Evolutionary conservation across 1,140 invertebrate genomes (phyloP).

Genomic region (Spodoptera frugiperda): DNA sequence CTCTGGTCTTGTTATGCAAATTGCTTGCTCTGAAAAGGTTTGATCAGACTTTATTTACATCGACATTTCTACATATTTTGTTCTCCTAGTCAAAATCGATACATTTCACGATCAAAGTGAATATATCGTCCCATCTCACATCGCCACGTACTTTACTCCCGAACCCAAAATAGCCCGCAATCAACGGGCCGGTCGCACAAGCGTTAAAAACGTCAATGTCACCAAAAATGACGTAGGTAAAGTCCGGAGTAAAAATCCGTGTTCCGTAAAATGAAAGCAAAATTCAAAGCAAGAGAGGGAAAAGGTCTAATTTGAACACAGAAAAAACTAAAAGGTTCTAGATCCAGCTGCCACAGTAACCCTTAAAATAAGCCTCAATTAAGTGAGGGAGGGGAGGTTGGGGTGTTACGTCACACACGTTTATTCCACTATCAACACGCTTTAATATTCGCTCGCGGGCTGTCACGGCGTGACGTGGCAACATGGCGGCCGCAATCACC

Average conservation of each 20-base stretch:
- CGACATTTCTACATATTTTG: neutral
- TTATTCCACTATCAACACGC: conserved; percentile 44
- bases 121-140: neutral
- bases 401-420: conserved; percentile 39
- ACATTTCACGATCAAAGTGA: too few species aligned
- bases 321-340: neutral
- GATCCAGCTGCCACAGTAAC: neutral
- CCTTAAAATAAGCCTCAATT: conserved; percentile 40
- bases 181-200: neutral
- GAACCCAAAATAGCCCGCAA: conserved; percentile 12
- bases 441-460: conserved; percentile 30
- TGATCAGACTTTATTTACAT: neutral
- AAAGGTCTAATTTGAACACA: neutral
- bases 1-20: neutral
- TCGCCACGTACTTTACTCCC: neutral
- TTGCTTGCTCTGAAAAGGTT: too few species aligned
- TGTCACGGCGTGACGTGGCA: conserved; percentile 55
- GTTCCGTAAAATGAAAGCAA: conserved; percentile 1
- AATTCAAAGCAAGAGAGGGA: neutral
- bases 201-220: conserved; percentile 6
- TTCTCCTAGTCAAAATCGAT: too few species aligned
- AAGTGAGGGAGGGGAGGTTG: neutral
- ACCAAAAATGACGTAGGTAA: conserved; percentile 28
- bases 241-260: conserved; percentile 20
- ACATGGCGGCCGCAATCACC: conserved; percentile 57